A percentile compares a stretch with the other conserved stretches of the same genome.
Evolutionary conservation across 2,888 invertebrate species (phyloP).

Genomic region (Philopedon plagiatum): DNA sequence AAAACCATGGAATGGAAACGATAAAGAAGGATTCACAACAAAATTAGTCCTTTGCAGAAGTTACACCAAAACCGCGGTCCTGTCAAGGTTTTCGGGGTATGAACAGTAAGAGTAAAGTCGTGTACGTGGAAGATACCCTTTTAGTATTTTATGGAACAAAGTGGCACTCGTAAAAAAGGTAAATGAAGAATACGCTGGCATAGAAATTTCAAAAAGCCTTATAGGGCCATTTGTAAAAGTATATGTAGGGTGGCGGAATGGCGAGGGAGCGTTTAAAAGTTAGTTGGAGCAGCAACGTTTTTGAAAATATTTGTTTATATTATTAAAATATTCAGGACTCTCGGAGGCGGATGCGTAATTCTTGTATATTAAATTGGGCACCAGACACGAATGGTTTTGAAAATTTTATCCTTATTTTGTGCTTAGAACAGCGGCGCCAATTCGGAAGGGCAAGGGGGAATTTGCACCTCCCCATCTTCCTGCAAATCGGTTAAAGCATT

Average conservation of each 20-base stretch:
- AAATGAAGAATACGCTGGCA: conserved; percentile 9
- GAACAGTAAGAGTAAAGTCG: conserved; percentile 58
- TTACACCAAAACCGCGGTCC: conserved; percentile 7
- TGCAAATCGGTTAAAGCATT: too few species aligned
- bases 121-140: conserved; percentile 55
- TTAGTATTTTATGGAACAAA: conserved; percentile 35
- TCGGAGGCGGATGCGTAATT: background rate
- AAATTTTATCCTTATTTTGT: too few species aligned
- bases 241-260: background rate
- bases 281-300: background rate
- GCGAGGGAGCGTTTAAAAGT: background rate
- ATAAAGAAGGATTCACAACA: conserved; percentile 5
- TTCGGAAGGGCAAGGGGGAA: too few species aligned
- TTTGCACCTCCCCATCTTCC: too few species aligned
- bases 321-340: background rate
- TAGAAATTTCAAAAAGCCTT: conserved; percentile 1
- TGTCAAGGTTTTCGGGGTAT: conserved; percentile 1
- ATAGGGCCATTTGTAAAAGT: conserved; percentile 6
- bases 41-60: conserved; percentile 6
- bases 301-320: background rate
- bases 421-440: too few species aligned
- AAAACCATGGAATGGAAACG: conserved; percentile 25
- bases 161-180: conserved; percentile 11
- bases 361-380: background rate
- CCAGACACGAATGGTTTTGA: too few species aligned